These are phyloP conservation scores for Melinaea marsaeus DNA, from an alignment of 2,888 invertebrate species.

Conservation along the genomic window DNA sequence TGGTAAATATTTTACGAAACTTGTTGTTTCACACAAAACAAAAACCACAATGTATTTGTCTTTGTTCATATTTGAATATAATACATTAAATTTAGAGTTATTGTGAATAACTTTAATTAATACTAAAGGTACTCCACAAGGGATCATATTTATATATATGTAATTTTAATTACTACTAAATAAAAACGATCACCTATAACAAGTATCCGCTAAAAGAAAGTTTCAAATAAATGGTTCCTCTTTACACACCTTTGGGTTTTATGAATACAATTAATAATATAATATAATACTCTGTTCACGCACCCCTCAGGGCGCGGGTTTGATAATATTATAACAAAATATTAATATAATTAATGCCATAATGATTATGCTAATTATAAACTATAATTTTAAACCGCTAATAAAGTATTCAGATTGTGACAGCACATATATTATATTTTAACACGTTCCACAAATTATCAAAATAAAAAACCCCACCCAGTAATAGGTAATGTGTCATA, in stretches of 20 bases:
- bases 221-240: neutral
- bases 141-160: too few species aligned
- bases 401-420: neutral
- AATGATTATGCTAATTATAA: constrained; percentile 70
- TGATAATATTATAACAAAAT: constrained; percentile 62
- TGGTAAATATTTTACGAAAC: constrained; percentile 72
- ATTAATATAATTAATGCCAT: constrained; percentile 68
- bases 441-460: neutral
- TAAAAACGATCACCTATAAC: too few species aligned
- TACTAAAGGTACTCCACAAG: too few species aligned
- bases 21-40: constrained; percentile 51
- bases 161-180: too few species aligned
- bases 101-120: too few species aligned
- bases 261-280: constrained; percentile 9
- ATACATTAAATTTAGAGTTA: too few species aligned
- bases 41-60: constrained; percentile 15
- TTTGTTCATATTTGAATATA: neutral
- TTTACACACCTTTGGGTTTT: neutral
- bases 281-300: constrained; percentile 4
- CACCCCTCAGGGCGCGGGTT: constrained; percentile 32
- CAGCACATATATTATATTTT: neutral
- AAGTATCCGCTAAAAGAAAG: too few species aligned
- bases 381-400: constrained; percentile 32
- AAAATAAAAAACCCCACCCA: neutral
- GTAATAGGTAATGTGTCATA: too few species aligned